phyloP scores from a whole-genome alignment of 2,797 vertebrate genomes.

The Poliocrania exsul region DNA sequence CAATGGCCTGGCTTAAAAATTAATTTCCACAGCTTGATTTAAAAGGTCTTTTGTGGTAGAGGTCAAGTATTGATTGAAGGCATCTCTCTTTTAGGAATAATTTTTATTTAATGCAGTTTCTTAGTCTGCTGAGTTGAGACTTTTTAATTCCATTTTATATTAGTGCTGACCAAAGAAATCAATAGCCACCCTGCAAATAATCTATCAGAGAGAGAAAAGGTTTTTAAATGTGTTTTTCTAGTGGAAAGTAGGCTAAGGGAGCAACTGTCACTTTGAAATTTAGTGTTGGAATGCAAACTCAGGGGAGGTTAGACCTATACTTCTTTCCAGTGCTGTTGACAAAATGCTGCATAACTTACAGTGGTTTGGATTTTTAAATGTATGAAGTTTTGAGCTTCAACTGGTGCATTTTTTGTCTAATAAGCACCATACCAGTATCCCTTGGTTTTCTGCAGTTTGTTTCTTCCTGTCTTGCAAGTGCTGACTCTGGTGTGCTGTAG shows the following conservation, averaged over 20 bases:
- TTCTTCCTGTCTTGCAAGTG: not conserved
- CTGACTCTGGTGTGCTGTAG: not conserved
- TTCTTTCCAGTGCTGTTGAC: not conserved
- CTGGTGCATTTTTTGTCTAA: not conserved
- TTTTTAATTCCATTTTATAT: conserved; percentile 27
- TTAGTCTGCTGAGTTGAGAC: conserved; percentile 19
- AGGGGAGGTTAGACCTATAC: not conserved
- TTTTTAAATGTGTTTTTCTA: not conserved
- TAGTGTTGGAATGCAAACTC: not conserved
- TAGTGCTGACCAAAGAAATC: conserved; percentile 50
- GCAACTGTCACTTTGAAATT: not conserved
- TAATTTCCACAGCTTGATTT: conserved; percentile 19
- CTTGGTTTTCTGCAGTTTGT: not conserved
- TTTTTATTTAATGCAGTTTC: conserved; percentile 18
- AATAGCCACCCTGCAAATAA: conserved; percentile 33
- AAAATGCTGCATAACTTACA: not conserved
- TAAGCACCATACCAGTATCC: not conserved
- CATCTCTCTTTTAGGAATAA: not conserved
- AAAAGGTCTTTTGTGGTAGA: not conserved
- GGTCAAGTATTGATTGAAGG: conserved; percentile 24
- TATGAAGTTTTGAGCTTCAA: not conserved
- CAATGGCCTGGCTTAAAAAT: conserved; percentile 9
- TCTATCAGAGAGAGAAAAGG: not conserved
- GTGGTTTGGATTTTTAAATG: not conserved
- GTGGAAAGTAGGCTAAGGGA: not conserved